Evolutionary conservation across 2,113 vertebrate species (phyloP).

Genomic region (Rhagologus leucostigma): DNA sequence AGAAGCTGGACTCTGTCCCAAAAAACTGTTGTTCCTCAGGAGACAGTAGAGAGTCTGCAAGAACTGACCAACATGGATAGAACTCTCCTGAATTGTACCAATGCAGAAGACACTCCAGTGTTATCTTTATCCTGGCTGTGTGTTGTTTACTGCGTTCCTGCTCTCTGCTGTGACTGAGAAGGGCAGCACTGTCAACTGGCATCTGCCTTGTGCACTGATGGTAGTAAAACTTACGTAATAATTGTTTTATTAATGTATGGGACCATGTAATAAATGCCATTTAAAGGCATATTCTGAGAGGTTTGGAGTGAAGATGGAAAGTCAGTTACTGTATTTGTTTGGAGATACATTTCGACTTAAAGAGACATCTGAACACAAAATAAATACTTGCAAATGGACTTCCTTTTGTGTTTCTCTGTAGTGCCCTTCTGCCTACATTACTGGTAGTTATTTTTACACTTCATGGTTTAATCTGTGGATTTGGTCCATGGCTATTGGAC

Average conservation of each 20-base stretch:
- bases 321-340: not conserved
- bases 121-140: not conserved
- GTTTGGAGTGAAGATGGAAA: not conserved
- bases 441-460: not conserved
- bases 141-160: not conserved
- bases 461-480: not conserved
- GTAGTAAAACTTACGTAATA: not conserved
- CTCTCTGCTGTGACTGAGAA: not conserved
- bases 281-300: not conserved
- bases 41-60: not conserved
- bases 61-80: not conserved
- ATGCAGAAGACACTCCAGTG: not conserved
- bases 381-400: not conserved
- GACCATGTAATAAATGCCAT: not conserved
- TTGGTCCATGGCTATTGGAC: not conserved
- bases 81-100: not conserved
- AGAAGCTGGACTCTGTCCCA: not conserved
- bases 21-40: not conserved
- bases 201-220: not conserved
- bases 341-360: not conserved
- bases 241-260: not conserved
- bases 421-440: not conserved
- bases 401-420: not conserved
- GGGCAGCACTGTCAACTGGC: not conserved
- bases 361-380: not conserved